Conservation (phyloP, 2,888 invertebrate genomes). For the Drosophila birchii region DNA sequence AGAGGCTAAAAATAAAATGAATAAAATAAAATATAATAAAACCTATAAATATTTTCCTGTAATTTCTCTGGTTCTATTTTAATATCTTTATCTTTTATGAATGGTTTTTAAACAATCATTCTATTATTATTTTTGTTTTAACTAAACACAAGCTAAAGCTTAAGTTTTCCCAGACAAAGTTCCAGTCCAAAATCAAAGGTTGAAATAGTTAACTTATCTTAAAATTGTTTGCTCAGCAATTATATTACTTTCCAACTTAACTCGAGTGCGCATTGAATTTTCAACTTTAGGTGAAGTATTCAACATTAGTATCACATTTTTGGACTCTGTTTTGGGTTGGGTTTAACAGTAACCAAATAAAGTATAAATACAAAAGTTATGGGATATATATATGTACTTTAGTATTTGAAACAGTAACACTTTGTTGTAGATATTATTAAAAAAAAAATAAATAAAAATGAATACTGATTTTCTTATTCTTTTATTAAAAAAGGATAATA, state of each 20-base stretch:
- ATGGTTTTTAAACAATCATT: background rate
- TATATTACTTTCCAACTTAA: constrained; percentile 23
- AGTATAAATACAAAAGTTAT: too few species aligned
- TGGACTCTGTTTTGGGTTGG: constrained; percentile 6
- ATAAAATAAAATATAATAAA: background rate
- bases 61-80: background rate
- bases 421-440: too few species aligned
- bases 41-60: background rate
- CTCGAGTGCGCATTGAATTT: constrained; percentile 26
- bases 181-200: constrained; percentile 22
- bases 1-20: too few species aligned
- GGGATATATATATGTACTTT: too few species aligned
- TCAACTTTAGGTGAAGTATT: constrained; percentile 21
- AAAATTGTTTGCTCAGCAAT: constrained; percentile 30
- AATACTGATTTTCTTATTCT: too few species aligned
- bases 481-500: too few species aligned
- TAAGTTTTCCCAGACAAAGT: background rate
- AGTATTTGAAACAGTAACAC: too few species aligned
- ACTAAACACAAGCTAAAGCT: background rate
- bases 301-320: constrained; percentile 5
- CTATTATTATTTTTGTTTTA: too few species aligned
- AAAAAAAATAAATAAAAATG: too few species aligned
- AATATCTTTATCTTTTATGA: background rate
- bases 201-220: constrained; percentile 12
- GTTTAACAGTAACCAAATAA: background rate